Evolutionary conservation across 2,888 invertebrate species (phyloP), one percentile per base, ranked within the genome.

Genomic region (Miltochrista miniata): DNA sequence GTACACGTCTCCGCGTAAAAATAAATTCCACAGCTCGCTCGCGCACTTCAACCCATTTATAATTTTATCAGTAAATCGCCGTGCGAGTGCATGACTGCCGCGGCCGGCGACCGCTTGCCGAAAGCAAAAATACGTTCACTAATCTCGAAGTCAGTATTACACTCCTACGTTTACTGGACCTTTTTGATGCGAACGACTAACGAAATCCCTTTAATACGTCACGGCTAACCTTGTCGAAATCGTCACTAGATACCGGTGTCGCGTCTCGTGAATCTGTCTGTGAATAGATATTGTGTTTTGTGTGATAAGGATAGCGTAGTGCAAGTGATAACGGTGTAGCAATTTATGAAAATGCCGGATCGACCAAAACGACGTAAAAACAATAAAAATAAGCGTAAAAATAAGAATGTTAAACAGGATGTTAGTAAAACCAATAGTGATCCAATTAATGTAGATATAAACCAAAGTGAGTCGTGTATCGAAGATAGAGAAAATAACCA

Each of bases 1-100:
- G 78, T 82, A 81, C 85, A 80, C 85, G 90, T 85, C 89, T 86
- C 88, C 85, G 90, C 85, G 81, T 90, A 90, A 90, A 91, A 91
- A 91, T 91, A 91, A 90, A 90, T 88, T 90, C 89, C 71, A 84
- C 85, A 71, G 82, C 78, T 83, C 80, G 81, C 85, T 81, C 82
- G 88, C 83, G 89, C 81, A 91, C 90, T 90, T 88, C 85, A 83
- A 87, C 83, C 81, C 83, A 87, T 90, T 89, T 90, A 90, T 87
- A 90, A 91, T 91, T 24, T 24, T 90, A 91, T 90, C 90, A 91
- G 90, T 90, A 90, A 90, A 90, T 84, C 89, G 85, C 81, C 76
- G 86, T 82, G 80, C 84, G 85, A 81, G 88, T 84, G 83, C 85
- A 87, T 85, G 87, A 87, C 87, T 84, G 85, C 81, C 83, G 83